Evolutionary conservation across 2,797 vertebrate genomes (phyloP), one percentile per base, ranked within the genome.

Genomic region (Lepidocolaptes lacrymiger): DNA sequence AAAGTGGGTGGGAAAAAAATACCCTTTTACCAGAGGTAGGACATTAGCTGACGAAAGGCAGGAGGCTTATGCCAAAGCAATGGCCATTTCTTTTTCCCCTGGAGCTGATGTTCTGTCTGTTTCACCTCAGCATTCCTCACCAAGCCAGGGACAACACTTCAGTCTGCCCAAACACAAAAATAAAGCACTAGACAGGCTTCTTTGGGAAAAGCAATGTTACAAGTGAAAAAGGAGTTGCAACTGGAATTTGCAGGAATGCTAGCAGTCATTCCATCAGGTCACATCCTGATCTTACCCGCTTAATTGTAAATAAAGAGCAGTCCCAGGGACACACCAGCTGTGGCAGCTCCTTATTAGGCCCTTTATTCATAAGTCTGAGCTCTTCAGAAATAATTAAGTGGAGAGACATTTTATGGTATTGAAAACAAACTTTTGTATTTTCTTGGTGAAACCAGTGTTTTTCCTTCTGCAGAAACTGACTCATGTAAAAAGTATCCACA

Each of bases 31-130:
- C 80, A 94, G 91, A 67, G 61, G 68, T 19, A 87, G 83, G 63
- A 75, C 81, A 51, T 91, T 36, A 82, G 79, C 78, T 97, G 96
- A 96, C 2, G 1, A 96, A 97, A 97, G 94, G 83, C 97, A 97
- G 94, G 94, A 95, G 75, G 58, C 90, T 95, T 63, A 49, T 2
- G 3, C 62, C 41, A 51, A 75, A 89, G 87, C 62, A 80, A 66
- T 61, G 63, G 43, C n/a, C 51, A 2, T 96, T 97, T 89, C 73
- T 91, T 92, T 69, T 66, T 24, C 28, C 78, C 71, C 64, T 84
- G 12, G 83, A 89, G 81, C 41, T 88, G 85, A 56, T 91, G 55
- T 77, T 79, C 91, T 79, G 91, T 89, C 88, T 87, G 67, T 79
- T 93, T 91, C 78, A 91, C 84, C 89, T 89, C 88, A 9, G 54